Conservation (phyloP, 2,113 vertebrate species). For the Sinocyclocheilus grahami region DNA sequence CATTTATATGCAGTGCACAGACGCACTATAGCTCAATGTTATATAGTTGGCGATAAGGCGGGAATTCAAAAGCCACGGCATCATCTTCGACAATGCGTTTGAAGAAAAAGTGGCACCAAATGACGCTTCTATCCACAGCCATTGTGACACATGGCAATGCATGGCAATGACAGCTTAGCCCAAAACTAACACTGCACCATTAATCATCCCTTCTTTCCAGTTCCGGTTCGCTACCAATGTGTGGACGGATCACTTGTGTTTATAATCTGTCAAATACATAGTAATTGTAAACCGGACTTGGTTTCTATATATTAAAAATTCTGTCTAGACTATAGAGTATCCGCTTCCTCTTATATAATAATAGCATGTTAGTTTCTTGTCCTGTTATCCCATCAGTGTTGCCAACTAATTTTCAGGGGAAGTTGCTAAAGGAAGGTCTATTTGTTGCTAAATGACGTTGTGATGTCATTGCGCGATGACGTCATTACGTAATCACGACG, state of each 20-base stretch:
- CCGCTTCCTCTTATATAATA: neutral
- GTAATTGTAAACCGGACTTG: neutral
- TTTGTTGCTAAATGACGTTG: too few relatives aligned
- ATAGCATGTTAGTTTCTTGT: too few relatives aligned
- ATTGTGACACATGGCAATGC: neutral
- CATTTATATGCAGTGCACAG: neutral
- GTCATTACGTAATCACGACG: too few relatives aligned
- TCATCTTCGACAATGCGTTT: conserved; percentile 3
- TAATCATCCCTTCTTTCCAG: neutral
- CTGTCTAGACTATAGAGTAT: neutral
- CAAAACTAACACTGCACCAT: neutral
- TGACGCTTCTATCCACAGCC: conserved; percentile 32
- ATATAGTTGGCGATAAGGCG: neutral
- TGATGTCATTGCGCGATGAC: too few relatives aligned
- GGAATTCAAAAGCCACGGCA: neutral
- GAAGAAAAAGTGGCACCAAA: conserved; percentile 64
- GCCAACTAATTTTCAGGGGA: too few relatives aligned
- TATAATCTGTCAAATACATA: neutral
- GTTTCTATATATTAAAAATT: neutral
- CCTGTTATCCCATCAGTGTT: too few relatives aligned
- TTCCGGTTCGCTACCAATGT: neutral
- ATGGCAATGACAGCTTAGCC: neutral
- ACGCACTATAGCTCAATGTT: neutral
- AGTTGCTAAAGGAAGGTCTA: too few relatives aligned
- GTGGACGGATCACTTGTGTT: neutral